Evolutionary conservation across 2,888 invertebrate genomes (phyloP).

Genomic region (Aporophyla lueneburgensis): DNA sequence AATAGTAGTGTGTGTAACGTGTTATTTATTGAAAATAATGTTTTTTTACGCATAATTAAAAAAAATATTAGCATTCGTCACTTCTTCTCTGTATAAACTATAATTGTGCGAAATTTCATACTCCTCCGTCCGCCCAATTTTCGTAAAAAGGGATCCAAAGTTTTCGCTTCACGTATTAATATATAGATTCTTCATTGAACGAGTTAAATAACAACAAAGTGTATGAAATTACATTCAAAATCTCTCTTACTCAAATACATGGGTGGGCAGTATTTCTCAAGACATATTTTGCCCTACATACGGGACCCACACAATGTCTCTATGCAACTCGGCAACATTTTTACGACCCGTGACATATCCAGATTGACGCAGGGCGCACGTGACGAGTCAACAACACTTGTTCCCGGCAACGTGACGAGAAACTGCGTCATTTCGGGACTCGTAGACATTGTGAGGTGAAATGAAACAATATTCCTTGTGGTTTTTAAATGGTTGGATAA

Average conservation of each 20-base stretch:
- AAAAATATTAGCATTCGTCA: no score
- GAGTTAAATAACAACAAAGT: no score
- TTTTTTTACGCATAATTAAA: no score
- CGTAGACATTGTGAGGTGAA: not conserved
- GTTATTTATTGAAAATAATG: no score
- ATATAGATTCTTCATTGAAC: no score
- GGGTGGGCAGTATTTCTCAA: not conserved
- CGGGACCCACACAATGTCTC: not conserved
- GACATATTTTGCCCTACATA: not conserved
- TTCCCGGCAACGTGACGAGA: conserved; percentile 21
- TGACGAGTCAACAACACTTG: conserved; percentile 30
- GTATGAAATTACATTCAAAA: not conserved
- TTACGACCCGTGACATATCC: conserved; percentile 18
- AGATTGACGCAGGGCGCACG: conserved; percentile 52
- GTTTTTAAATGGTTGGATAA: conserved; percentile 7
- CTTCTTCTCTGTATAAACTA: no score
- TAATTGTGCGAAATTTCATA: no score
- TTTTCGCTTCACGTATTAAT: no score
- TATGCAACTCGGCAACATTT: conserved; percentile 29
- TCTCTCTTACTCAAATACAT: not conserved
- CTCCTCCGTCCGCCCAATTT: no score
- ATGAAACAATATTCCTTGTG: conserved; percentile 1
- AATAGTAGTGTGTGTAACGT: no score
- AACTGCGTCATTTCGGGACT: conserved; percentile 33
- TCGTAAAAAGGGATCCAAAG: no score